These are phyloP conservation scores for Malaclemys terrapin DNA, from an alignment of 2,113 vertebrate species.

Conservation along the genomic window DNA sequence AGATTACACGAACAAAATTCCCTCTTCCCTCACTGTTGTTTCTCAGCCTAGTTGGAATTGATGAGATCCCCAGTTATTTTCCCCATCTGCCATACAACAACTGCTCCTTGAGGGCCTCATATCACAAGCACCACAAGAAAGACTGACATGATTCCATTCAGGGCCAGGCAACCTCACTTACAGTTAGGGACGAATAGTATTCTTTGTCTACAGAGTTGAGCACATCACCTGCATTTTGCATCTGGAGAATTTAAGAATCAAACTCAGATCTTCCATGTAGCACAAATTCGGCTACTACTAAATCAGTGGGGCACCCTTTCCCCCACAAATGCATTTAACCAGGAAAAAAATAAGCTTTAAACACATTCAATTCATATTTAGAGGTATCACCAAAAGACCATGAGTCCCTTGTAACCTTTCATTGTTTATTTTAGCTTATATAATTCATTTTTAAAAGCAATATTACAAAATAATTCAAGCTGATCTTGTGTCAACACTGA, in stretches of 20 bases:
- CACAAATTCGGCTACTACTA: neutral
- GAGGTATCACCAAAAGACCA: neutral
- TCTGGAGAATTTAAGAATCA: neutral
- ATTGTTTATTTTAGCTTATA: neutral
- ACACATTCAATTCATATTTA: neutral
- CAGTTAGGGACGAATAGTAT: neutral
- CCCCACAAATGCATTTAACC: neutral
- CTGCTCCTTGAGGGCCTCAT: neutral
- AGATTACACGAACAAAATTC: slow-evolving; percentile 1
- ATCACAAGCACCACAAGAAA: neutral
- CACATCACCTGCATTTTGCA: neutral
- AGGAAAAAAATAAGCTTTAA: neutral
- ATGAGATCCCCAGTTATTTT: neutral
- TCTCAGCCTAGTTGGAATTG: neutral
- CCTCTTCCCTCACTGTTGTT: rapidly evolving
- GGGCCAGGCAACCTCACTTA: neutral
- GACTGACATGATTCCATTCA: neutral
- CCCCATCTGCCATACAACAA: neutral
- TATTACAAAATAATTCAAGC: neutral
- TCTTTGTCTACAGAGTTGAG: neutral
- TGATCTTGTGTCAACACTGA: neutral
- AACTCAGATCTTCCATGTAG: neutral
- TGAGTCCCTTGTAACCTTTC: neutral
- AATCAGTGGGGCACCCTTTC: neutral
- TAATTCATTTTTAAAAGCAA: neutral